Conservation (phyloP, 1,140 invertebrate species). For the Caenorhabditis tropicalis region DNA sequence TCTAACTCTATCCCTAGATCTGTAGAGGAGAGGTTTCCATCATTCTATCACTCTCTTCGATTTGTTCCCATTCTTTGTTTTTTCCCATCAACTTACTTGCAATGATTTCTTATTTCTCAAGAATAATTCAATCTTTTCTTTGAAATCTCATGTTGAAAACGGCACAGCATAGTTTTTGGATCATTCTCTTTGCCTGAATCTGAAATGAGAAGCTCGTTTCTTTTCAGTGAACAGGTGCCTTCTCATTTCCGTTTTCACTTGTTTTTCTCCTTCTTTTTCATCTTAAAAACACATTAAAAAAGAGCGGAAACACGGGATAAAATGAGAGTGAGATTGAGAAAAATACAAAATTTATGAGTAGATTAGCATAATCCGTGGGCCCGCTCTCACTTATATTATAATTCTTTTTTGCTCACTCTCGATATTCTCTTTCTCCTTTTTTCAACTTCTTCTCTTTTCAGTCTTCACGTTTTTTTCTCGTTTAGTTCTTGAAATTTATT, state of each 20-base stretch:
- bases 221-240: constrained; percentile 26
- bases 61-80: too few relatives aligned
- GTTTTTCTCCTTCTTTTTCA: background rate
- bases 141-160: too few relatives aligned
- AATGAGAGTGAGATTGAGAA: constrained; percentile 26
- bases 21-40: too few relatives aligned
- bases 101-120: too few relatives aligned
- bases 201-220: background rate
- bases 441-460: background rate
- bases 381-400: constrained; percentile 36
- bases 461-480: background rate
- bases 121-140: too few relatives aligned
- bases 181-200: background rate
- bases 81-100: too few relatives aligned
- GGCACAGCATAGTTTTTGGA: too few relatives aligned
- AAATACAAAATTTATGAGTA: constrained; percentile 38
- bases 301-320: background rate
- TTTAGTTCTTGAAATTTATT: background rate
- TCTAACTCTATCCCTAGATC: too few relatives aligned
- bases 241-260: constrained; percentile 34
- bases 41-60: too few relatives aligned
- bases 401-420: background rate
- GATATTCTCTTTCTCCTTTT: background rate
- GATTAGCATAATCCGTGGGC: constrained; percentile 30
- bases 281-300: constrained; percentile 24